phyloP scores from a whole-genome alignment of 2,113 vertebrate species.

The Gambusia affinis region DNA sequence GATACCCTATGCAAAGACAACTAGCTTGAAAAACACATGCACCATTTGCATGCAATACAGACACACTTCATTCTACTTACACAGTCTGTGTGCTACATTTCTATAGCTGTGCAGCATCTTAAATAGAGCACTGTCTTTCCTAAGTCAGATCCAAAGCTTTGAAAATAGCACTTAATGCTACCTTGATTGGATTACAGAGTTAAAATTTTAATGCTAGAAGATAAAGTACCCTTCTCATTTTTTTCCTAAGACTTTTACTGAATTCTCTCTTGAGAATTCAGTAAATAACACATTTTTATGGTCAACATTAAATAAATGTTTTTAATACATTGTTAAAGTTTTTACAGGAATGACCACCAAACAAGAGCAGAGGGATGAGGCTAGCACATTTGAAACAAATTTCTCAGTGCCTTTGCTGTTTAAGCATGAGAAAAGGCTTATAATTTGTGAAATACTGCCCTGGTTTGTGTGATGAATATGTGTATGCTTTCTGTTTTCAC shows the following conservation, averaged over 20 bases:
- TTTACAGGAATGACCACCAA: no score
- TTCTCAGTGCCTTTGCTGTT: no score
- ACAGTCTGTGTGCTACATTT: constrained; percentile 21
- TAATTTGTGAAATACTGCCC: no score
- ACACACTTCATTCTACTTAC: constrained; percentile 9
- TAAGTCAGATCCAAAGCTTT: constrained; percentile 46
- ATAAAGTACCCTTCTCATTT: background rate
- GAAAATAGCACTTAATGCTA: constrained; percentile 44
- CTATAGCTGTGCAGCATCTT: constrained; percentile 31
- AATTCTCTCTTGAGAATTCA: background rate
- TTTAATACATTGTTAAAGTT: no score
- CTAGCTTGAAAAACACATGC: background rate
- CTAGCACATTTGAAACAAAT: no score
- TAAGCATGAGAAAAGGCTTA: no score
- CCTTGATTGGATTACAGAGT: constrained; percentile 49
- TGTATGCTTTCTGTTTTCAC: background rate
- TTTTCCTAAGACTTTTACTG: no score
- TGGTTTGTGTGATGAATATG: background rate
- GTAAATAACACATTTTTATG: background rate
- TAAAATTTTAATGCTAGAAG: constrained; percentile 28
- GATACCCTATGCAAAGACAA: background rate
- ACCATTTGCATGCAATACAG: constrained; percentile 17
- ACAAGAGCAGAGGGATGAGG: no score
- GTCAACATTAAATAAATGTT: background rate
- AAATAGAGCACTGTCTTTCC: constrained; percentile 57